Percentiles rank a stretch among this genome's conserved stretches.
These are phyloP conservation scores for Seriola aureovittata DNA, from an alignment of 2,113 vertebrate species.

Conservation along the genomic window DNA sequence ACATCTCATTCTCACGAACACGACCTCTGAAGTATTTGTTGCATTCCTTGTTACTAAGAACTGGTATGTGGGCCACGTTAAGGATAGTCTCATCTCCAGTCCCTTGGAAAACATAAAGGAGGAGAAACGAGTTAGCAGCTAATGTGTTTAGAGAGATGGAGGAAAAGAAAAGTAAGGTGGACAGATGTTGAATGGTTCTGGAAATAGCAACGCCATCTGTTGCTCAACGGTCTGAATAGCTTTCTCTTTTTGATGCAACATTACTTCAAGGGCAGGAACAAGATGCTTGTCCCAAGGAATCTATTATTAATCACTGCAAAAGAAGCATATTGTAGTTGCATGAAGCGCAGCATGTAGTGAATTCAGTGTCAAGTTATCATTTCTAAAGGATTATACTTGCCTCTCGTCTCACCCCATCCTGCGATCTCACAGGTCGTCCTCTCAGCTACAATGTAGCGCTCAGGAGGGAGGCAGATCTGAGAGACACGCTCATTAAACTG, in stretches of 20 bases:
- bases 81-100: constrained; percentile 86
- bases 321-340: constrained; percentile 7
- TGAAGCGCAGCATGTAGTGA: background rate
- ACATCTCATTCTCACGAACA: constrained; percentile 92
- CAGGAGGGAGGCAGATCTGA: constrained; percentile 94
- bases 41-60: constrained; percentile 90
- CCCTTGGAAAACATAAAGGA: constrained; percentile 78
- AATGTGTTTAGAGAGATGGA: constrained; percentile 24
- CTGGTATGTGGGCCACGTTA: constrained; percentile 88
- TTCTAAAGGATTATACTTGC: constrained; percentile 75
- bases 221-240: constrained; percentile 33
- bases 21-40: constrained; percentile 88
- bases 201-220: constrained; percentile 66
- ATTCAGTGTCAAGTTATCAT: constrained; percentile 5
- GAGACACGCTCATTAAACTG: constrained; percentile 90
- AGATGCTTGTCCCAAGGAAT: constrained; percentile 19
- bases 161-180: constrained; percentile 35
- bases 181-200: constrained; percentile 57
- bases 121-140: constrained; percentile 14
- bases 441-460: constrained; percentile 89
- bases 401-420: constrained; percentile 95
- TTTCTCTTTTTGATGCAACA: constrained; percentile 46
- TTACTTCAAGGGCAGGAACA: constrained; percentile 48
- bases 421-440: constrained; percentile 92
- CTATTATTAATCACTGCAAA: constrained; percentile 29